phyloP scores from a whole-genome alignment of 2,888 invertebrate genomes.

The Amphipoea lucens region DNA sequence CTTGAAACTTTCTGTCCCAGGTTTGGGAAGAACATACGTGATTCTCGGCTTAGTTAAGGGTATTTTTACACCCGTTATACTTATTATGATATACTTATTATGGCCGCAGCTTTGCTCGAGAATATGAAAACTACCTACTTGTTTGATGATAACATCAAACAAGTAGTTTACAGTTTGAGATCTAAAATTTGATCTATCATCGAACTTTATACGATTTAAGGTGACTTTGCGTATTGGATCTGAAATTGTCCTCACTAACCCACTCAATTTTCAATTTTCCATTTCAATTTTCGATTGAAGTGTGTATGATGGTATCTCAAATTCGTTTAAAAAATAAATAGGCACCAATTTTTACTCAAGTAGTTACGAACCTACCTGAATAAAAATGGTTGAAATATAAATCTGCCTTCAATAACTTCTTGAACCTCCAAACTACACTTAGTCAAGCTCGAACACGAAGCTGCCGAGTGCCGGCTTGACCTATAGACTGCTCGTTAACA shows the following conservation, averaged over 20 bases:
- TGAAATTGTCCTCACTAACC: not conserved
- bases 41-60: no score
- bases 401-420: not conserved
- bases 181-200: no score
- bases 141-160: no score
- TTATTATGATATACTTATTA: no score
- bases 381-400: not conserved
- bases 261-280: not conserved
- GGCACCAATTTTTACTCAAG: not conserved
- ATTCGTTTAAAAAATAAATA: not conserved
- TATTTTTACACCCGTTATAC: no score
- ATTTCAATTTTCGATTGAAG: not conserved
- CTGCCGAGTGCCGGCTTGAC: conserved; percentile 7
- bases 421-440: conserved; percentile 1
- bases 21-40: no score
- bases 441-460: not conserved
- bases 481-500: conserved; percentile 23
- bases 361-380: not conserved
- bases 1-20: no score
- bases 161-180: no score
- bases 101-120: no score
- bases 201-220: no score
- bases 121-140: no score
- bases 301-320: not conserved
- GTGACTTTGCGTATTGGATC: no score